Evolutionary conservation across 2,797 vertebrate species (phyloP), one percentile per base, ranked within the genome.

Genomic region (Pseudopleuronectes americanus): DNA sequence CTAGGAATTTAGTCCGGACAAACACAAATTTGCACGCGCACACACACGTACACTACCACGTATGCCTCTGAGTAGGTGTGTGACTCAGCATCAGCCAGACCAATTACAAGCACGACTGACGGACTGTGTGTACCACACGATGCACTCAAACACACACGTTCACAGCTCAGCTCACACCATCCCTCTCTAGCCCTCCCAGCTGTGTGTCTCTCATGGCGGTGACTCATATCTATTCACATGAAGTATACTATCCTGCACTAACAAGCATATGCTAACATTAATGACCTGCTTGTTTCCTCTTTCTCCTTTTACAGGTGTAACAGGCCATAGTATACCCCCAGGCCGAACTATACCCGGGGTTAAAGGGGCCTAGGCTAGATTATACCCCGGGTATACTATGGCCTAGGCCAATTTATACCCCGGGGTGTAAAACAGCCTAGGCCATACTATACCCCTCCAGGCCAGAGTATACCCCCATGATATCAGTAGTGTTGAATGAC

Each of bases 81-180:
- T 93, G 92, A 92, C 91, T 90, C 90, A 92, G 88, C 90, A 90
- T 89, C 87, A 89, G 74, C 75, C 76, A 82, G 81, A 86, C 89
- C 87, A 89, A 90, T 92, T 91, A 92, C 85, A 90, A 89, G 71
- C 38, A 1, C 70, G n/a, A 74, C 83, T 86, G 87, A 84, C 86
- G 85, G 80, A 79, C 86, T 88, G 88, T 77, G 87, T 81, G 84
- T 88, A 88, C 85, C 86, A 85, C 80, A 77, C 76, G n/a, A 57
- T 6, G 48, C 73, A 65, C 26, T 26, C 76, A 81, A 69, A 77
- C 72, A 63, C 53, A 57, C 53, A 68, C 41, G 59, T 60, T 60
- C 78, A 81, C 74, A 75, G 74, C 65, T 82, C 74, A 72, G 83
- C 85, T 86, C 80, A 76, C 89, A 84, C 73, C 53, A 66, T 60